Base-by-base conservation (phyloP, 2,888 invertebrate species). In the Petrolisthes manimaculis region DNA sequence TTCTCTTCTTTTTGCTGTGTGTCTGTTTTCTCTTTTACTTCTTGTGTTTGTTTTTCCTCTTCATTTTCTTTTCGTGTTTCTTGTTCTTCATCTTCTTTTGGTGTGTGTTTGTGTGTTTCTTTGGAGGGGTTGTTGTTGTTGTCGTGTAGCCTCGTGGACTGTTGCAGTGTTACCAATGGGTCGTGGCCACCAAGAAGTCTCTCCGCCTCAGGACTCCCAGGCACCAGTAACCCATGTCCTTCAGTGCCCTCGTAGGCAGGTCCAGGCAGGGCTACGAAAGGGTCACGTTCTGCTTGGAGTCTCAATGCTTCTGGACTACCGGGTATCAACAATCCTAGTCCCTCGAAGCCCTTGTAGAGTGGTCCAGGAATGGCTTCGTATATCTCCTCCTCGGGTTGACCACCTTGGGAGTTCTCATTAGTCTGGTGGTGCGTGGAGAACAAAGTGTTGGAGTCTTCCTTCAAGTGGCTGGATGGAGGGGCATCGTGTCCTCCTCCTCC, bases 181-280 rank as follows among this genome's bases (percentile, higher is more conserved):
- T 51, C 51, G 37, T 77, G 77, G n/a, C 77, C 51, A 8, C 14
- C 77, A 6, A 71, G 12, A 6, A 71, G 71, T n/a, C 6, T n/a
- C 21, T 71, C 14, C 2, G 79, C 53, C 54, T 56, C 77, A 0
- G 21, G 18, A 9, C 24, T 55, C 37, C 54, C 14, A 14, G 55
- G 24, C 8, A 18, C 54, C 51, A 75, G 71, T 12, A 56, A 79
- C 5, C 61, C 55, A n/a, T 51, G 55, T 4, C 74, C 79, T 4
- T 85, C 85, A 75, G 56, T 79, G 18, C 85, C 79, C 51, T 67
- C 69, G 55, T 85, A 85, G 2, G 61, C n/a, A 8, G 78, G 78
- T n/a, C 78, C 84, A 12, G 79, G 69, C 14, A 54, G 56, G 12
- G 69, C 9, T 37, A 37, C 51, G 1, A 67, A 3, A 3, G 37